Percentiles rank a stretch among this genome's conserved stretches.
These are phyloP conservation scores for Theristus sp. DNA, from an alignment of 2,888 invertebrate genomes.

Conservation along the genomic window DNA sequence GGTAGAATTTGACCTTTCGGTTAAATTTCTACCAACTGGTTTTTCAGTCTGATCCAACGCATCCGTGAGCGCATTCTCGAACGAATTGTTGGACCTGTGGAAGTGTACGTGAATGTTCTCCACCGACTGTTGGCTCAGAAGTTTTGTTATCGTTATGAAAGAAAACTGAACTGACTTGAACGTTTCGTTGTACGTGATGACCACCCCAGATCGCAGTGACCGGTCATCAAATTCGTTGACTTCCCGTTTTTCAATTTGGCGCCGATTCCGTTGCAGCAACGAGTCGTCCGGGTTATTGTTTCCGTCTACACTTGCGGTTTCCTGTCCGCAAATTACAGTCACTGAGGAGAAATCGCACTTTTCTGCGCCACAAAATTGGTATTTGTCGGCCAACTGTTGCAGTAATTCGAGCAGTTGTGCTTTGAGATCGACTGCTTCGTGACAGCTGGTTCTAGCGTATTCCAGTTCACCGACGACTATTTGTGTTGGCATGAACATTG, in stretches of 20 bases:
- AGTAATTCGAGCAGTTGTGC: too few relatives aligned
- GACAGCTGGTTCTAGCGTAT: neutral
- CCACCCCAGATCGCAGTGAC: neutral
- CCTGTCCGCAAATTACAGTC: neutral
- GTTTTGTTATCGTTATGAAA: too few relatives aligned
- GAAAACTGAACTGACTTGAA: neutral
- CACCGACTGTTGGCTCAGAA: too few relatives aligned
- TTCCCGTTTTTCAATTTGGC: neutral
- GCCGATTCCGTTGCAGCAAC: neutral
- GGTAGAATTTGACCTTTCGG: neutral
- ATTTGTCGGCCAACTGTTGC: neutral
- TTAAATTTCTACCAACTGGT: neutral
- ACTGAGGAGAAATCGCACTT: neutral
- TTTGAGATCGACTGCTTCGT: too few relatives aligned
- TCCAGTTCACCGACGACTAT: neutral
- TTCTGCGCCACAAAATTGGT: neutral
- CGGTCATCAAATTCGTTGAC: neutral
- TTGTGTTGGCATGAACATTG: neutral
- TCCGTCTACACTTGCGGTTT: neutral
- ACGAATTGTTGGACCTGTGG: neutral
- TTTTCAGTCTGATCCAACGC: neutral
- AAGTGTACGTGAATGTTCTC: too few relatives aligned
- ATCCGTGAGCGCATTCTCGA: neutral
- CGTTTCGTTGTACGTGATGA: neutral
- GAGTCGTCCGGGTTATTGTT: too few relatives aligned